Base-by-base conservation (phyloP, 2,888 invertebrate species). In the Nasonia oneida region DNA sequence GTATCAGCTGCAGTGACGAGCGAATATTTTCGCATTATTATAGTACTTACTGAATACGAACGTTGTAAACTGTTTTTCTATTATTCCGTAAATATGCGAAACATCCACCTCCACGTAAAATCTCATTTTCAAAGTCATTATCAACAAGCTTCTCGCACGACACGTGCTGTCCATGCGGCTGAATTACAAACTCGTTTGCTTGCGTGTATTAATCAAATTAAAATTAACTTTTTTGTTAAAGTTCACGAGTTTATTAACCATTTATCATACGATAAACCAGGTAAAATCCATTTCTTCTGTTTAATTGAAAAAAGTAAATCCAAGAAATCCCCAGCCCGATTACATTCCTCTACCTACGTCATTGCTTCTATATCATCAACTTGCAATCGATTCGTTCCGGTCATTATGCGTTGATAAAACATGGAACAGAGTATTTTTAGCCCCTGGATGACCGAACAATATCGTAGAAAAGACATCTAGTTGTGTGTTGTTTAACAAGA, bases 321-420 rank as follows among this genome's bases (percentile, higher is more conserved):
- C 71, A 83, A 83, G 76, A 76, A 77, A 83, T 83, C 71, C 50
- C 33, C 23, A 79, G 67, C 50, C 37, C 47, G 81, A 75, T 81
- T 81, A 81, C 47, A 81, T 75, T 81, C 74, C 64, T 75, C 33
- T 50, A 37, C 64, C 37, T 77, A 29, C 83, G 76, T 83, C 83
- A 83, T 77, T 37, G 39, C 37, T 37, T 53, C 15, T 33, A n/a
- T 47, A 67, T 67, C 47, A 37, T 75, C 47, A n/a, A 76, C 42
- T 37, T 81, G 18, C 37, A 82, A 64, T 77, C 39, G 50, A 47
- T 39, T 33, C 10, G 6, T 67, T 67, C 15, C 29, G n/a, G 57
- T n/a, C n/a, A 57, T 18, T n/a, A n/a, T 57, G 70, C 70, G 70
- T 70, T 70, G 37, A 33, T 29, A 33, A 70, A 33, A 70, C 29